These are phyloP conservation scores for Tetragonisca angustula DNA, from an alignment of 2,888 invertebrate genomes.

Conservation along the genomic window DNA sequence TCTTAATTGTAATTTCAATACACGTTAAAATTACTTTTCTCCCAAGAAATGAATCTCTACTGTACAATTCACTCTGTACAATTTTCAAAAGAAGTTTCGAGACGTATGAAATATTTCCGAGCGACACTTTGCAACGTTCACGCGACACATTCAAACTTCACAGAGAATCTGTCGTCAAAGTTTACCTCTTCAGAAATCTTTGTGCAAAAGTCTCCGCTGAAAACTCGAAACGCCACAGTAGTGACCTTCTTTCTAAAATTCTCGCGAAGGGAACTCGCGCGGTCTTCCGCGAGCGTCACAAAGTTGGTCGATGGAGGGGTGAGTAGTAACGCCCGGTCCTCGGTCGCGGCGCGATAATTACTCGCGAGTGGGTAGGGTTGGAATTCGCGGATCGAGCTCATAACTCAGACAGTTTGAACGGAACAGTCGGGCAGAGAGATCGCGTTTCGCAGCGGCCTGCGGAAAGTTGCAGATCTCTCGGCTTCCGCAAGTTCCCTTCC, in stretches of 20 bases:
- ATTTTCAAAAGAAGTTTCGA: neutral
- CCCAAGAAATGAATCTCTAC: too few relatives aligned
- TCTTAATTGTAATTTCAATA: too few relatives aligned
- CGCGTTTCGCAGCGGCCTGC: conserved; percentile 47
- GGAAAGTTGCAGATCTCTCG: conserved; percentile 70
- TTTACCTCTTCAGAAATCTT: neutral
- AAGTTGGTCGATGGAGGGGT: neutral
- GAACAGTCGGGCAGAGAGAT: conserved; percentile 62
- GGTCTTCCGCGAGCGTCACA: neutral
- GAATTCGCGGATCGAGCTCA: conserved; percentile 61
- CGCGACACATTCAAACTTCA: too few relatives aligned
- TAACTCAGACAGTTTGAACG: conserved; percentile 64
- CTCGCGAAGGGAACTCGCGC: neutral
- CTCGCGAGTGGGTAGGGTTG: conserved; percentile 22
- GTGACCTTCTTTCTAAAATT: conserved; percentile 9
- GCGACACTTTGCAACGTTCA: neutral
- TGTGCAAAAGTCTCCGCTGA: neutral
- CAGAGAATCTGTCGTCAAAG: neutral
- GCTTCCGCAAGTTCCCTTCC: conserved; percentile 62
- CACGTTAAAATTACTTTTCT: too few relatives aligned
- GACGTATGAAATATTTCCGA: neutral
- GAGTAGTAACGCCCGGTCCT: neutral
- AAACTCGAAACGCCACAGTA: neutral
- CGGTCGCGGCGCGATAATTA: conserved; percentile 48
- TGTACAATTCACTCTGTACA: neutral